Percentiles rank a stretch among this genome's conserved stretches.
phyloP scores from a whole-genome alignment of 2,797 vertebrate species.

The Periparus ater region DNA sequence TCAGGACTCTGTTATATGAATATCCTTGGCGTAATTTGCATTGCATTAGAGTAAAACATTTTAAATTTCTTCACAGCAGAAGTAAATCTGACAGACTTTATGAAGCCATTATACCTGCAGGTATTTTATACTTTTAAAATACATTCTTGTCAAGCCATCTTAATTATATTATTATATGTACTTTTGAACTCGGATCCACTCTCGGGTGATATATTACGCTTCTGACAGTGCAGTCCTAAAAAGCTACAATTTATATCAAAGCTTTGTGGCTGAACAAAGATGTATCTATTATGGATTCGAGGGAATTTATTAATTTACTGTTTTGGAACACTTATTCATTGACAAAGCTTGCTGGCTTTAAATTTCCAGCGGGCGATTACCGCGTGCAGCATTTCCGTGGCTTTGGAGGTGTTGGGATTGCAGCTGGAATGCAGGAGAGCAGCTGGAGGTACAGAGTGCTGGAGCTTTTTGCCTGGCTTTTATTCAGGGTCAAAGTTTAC shows the following conservation, averaged over 20 bases:
- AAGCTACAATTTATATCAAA: slow-evolving; percentile 79
- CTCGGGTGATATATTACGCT: slow-evolving; percentile 70
- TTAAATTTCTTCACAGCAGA: slow-evolving; percentile 83
- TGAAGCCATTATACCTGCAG: slow-evolving; percentile 84
- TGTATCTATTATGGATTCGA: slow-evolving; percentile 70
- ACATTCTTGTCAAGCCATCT: slow-evolving; percentile 82
- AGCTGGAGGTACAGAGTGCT: neutral
- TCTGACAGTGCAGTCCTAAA: slow-evolving; percentile 75
- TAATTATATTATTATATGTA: slow-evolving; percentile 86
- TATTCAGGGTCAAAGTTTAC: accelerated
- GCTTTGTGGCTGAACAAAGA: slow-evolving; percentile 72
- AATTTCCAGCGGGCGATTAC: slow-evolving; percentile 10
- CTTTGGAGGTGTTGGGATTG: neutral
- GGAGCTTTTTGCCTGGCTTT: neutral
- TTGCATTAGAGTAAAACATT: slow-evolving; percentile 83
- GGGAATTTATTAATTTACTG: slow-evolving; percentile 72
- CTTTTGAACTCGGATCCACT: slow-evolving; percentile 79
- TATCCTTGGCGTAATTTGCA: slow-evolving; percentile 81
- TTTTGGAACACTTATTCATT: slow-evolving; percentile 16
- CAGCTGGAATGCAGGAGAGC: neutral
- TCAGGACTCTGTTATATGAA: slow-evolving; percentile 65
- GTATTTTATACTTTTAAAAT: slow-evolving; percentile 83
- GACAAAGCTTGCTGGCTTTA: slow-evolving; percentile 27
- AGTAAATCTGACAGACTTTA: slow-evolving; percentile 86
- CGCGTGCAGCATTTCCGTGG: neutral